These are phyloP conservation scores for Drosophila pullipes DNA, from an alignment of 2,888 invertebrate genomes.

Conservation along the genomic window DNA sequence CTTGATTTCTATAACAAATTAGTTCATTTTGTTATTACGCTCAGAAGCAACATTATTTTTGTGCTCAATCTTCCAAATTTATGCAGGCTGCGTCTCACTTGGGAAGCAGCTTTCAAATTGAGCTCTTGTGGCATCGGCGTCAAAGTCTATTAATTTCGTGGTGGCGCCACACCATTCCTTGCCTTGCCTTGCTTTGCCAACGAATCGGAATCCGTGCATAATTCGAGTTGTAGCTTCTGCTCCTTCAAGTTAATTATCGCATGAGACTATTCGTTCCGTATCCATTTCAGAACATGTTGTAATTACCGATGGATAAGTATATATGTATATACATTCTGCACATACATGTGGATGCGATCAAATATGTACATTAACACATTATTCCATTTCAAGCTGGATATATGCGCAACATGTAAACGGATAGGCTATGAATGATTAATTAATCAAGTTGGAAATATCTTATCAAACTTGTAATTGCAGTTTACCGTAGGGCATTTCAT, in stretches of 20 bases:
- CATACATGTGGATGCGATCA: not conserved
- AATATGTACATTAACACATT: not conserved
- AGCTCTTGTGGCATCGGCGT: slow-evolving; percentile 27
- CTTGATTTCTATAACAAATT: slow-evolving; percentile 71
- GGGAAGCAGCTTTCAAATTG: slow-evolving; percentile 34
- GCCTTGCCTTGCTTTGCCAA: not conserved
- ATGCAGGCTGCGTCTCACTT: slow-evolving; percentile 32
- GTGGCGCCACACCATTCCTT: slow-evolving; percentile 50
- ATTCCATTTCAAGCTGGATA: not conserved
- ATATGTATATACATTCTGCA: not conserved
- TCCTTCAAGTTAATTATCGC: slow-evolving; percentile 19
- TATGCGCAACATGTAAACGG: slow-evolving; percentile 32
- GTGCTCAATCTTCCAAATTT: slow-evolving; percentile 48
- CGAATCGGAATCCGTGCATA: not conserved
- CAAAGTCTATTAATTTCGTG: slow-evolving; percentile 49
- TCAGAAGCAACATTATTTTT: slow-evolving; percentile 47
- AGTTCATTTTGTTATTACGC: slow-evolving; percentile 65
- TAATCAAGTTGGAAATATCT: slow-evolving; percentile 24
- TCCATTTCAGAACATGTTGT: slow-evolving; percentile 10
- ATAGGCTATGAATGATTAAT: slow-evolving; percentile 51
- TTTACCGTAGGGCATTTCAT: slow-evolving; percentile 8
- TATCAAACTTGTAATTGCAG: slow-evolving; percentile 23
- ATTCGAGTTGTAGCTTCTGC: not conserved
- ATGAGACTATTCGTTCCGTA: slow-evolving; percentile 11
- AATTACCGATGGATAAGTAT: not conserved